Evolutionary conservation across 1,140 invertebrate species (phyloP).

Genomic region (Amyelois transitella): DNA sequence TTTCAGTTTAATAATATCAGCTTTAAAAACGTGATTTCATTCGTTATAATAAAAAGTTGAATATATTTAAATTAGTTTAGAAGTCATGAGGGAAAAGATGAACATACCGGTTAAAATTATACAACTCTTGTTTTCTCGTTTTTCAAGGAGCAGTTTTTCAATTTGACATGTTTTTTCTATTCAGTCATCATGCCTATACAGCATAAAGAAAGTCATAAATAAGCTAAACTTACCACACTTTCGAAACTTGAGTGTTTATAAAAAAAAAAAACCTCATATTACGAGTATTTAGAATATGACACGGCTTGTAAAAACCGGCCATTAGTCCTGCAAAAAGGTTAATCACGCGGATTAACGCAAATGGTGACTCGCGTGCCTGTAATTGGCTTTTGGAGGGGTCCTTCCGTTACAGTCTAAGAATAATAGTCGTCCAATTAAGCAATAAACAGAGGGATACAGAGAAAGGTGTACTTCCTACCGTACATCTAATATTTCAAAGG

Average conservation of each 20-base stretch:
- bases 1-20: no score
- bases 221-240: not conserved
- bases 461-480: no score
- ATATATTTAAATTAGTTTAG: not conserved
- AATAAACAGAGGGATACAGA: no score
- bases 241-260: not conserved
- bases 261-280: not conserved
- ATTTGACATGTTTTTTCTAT: no score
- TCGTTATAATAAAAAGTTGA: no score
- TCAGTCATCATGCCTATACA: no score
- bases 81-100: no score
- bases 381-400: slow-evolving; percentile 23
- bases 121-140: no score
- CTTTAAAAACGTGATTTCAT: no score
- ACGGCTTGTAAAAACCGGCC: slow-evolving; percentile 16
- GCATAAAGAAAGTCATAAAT: not conserved
- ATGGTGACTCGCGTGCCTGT: slow-evolving; percentile 27
- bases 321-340: slow-evolving; percentile 34
- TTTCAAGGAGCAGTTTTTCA: no score
- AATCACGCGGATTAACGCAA: slow-evolving; percentile 31
- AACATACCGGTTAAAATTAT: no score
- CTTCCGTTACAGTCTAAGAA: slow-evolving; percentile 7
- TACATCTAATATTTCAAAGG: no score
- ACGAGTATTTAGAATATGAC: slow-evolving; percentile 1
- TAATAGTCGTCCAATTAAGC: not conserved